Evolutionary conservation across 1,140 invertebrate species (phyloP).

Genomic region (Aphelinus atriplicis): DNA sequence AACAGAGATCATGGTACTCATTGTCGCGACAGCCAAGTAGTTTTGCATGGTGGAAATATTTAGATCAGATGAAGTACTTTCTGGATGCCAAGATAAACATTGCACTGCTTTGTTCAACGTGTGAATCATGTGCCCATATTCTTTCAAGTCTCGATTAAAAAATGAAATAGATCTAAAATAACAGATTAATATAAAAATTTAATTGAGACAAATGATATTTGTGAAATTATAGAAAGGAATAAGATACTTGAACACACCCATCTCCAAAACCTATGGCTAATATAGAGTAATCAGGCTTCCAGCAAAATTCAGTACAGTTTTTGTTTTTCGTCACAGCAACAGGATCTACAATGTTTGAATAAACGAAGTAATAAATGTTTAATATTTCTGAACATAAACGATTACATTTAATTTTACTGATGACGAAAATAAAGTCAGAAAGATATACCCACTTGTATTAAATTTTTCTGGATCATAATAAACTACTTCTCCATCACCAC

Average conservation of each 20-base stretch:
- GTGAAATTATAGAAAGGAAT: too few species aligned
- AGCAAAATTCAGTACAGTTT: slow-evolving; percentile 68
- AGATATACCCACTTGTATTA: slow-evolving; percentile 57
- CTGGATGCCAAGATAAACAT: slow-evolving; percentile 77
- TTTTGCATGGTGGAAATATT: slow-evolving; percentile 69
- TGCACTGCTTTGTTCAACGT: slow-evolving; percentile 71
- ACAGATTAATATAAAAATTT: slow-evolving; percentile 17
- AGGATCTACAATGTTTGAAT: slow-evolving; percentile 43
- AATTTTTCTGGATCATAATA: slow-evolving; percentile 62
- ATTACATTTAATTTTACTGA: too few species aligned
- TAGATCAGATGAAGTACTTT: slow-evolving; percentile 68
- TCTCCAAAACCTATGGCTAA: slow-evolving; percentile 72
- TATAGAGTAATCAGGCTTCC: slow-evolving; percentile 71
- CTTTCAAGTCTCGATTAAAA: slow-evolving; percentile 49
- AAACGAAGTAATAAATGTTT: too few species aligned
- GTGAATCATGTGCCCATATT: slow-evolving; percentile 43
- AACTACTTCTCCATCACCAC: slow-evolving; percentile 65
- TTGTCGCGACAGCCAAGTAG: slow-evolving; percentile 73
- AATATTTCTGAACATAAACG: too few species aligned
- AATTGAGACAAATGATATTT: too few species aligned
- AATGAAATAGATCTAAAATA: slow-evolving; percentile 54
- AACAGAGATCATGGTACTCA: slow-evolving; percentile 68
- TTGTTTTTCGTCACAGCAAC: slow-evolving; percentile 53
- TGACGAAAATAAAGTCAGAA: too few species aligned
- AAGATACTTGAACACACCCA: slow-evolving; percentile 58